phyloP scores from a whole-genome alignment of 1,140 invertebrate species.

The Metaphire vulgaris region DNA sequence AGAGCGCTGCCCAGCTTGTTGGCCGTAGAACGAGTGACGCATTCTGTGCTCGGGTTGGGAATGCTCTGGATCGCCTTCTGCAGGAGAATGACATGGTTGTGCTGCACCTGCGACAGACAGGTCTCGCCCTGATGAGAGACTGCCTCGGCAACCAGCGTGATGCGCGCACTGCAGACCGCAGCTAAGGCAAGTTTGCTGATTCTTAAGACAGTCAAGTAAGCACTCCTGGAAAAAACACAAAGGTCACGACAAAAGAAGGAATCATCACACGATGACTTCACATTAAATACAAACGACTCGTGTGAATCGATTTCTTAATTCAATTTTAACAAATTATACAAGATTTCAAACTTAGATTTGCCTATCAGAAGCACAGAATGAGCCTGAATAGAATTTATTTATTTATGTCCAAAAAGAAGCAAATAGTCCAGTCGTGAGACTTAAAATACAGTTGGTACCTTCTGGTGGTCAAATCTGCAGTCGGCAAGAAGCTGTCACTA shows the following conservation, averaged over 20 bases:
- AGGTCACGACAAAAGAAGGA: too few species aligned
- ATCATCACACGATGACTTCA: too few species aligned
- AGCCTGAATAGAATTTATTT: too few species aligned
- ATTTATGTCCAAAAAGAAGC: not conserved
- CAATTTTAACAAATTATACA: too few species aligned
- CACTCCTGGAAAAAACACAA: constrained; percentile 61
- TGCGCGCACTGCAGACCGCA: constrained; percentile 64
- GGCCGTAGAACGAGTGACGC: constrained; percentile 65
- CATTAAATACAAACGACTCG: too few species aligned
- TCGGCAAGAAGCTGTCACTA: constrained; percentile 77
- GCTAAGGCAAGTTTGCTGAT: constrained; percentile 76
- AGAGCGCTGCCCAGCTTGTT: constrained; percentile 68
- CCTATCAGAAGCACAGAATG: too few species aligned
- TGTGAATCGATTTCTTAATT: too few species aligned
- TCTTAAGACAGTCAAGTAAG: constrained; percentile 79
- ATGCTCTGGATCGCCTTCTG: constrained; percentile 66
- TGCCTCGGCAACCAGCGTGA: constrained; percentile 49
- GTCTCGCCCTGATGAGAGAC: constrained; percentile 38
- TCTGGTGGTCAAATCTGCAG: constrained; percentile 72
- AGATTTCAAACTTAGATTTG: too few species aligned
- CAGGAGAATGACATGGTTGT: constrained; percentile 60
- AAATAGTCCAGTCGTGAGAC: not conserved
- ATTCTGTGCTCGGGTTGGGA: constrained; percentile 64
- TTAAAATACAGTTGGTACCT: constrained; percentile 51
- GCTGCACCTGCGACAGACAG: constrained; percentile 30